Percentiles rank a stretch among this genome's conserved stretches.
Evolutionary conservation across 2,797 vertebrate species (phyloP).

Genomic region (Jordanella pulchra): DNA sequence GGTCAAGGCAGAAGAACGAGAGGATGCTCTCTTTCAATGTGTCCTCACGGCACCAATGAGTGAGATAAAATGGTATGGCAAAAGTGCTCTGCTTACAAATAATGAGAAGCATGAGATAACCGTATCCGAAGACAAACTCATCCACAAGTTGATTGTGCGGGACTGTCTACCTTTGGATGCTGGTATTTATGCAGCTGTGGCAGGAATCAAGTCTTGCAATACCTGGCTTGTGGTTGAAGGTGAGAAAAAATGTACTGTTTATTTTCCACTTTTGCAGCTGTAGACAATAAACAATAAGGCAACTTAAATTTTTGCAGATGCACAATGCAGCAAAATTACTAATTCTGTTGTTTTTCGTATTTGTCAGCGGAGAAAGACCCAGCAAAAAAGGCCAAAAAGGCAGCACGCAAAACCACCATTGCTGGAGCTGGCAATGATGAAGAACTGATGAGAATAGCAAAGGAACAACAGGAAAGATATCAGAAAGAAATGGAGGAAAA

Average conservation of each 20-base stretch:
- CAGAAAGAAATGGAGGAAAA: conserved; percentile 73
- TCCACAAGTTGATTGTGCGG: conserved; percentile 83
- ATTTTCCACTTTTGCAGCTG: conserved; percentile 1
- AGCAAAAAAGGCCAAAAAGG: conserved; percentile 72
- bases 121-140: conserved; percentile 84
- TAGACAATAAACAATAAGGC: neutral
- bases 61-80: conserved; percentile 82
- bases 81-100: conserved; percentile 66
- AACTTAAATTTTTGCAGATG: neutral
- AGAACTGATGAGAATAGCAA: conserved; percentile 73
- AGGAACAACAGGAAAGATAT: conserved; percentile 76
- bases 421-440: conserved; percentile 63
- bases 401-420: conserved; percentile 70
- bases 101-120: conserved; percentile 81
- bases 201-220: conserved; percentile 84
- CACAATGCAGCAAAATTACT: neutral
- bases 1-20: conserved; percentile 77
- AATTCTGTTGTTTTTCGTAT: conserved; percentile 4
- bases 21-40: conserved; percentile 84
- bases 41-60: conserved; percentile 78
- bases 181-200: conserved; percentile 86
- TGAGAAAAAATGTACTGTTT: conserved; percentile 59
- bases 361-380: conserved; percentile 71
- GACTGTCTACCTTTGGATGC: conserved; percentile 80
- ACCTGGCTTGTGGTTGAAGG: conserved; percentile 89